A percentile compares a stretch with the other conserved stretches of the same genome.
Evolutionary conservation across 2,888 invertebrate species (phyloP).

Genomic region (Parelbella ahira): DNA sequence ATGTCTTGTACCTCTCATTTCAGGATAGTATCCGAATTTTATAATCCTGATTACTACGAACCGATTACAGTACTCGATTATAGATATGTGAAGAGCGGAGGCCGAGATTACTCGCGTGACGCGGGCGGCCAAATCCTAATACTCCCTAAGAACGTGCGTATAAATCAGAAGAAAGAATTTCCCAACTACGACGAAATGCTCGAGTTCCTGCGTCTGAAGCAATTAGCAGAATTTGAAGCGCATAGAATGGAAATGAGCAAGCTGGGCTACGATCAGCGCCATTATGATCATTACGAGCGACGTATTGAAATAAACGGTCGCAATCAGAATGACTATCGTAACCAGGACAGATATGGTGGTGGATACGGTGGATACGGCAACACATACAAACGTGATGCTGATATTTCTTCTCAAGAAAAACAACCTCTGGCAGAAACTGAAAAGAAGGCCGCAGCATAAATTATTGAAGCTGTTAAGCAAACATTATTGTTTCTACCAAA

Average conservation of each 20-base stretch:
- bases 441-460: no score
- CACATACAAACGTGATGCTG: slow-evolving; percentile 7
- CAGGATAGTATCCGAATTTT: slow-evolving; percentile 57
- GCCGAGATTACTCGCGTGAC: slow-evolving; percentile 59
- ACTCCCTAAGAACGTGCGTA: slow-evolving; percentile 47
- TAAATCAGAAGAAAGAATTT: slow-evolving; percentile 48
- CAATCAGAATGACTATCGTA: slow-evolving; percentile 1
- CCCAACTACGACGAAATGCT: slow-evolving; percentile 56
- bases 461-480: no score
- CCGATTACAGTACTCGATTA: slow-evolving; percentile 63
- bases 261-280: background rate
- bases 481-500: no score
- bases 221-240: slow-evolving; percentile 37
- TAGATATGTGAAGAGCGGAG: slow-evolving; percentile 62
- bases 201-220: slow-evolving; percentile 51
- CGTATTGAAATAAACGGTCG: slow-evolving; percentile 12
- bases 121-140: slow-evolving; percentile 64
- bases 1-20: slow-evolving; percentile 5
- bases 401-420: no score
- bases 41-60: slow-evolving; percentile 60
- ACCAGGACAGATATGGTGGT: no score
- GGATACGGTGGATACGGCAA: background rate
- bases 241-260: slow-evolving; percentile 6
- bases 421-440: no score
- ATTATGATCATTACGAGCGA: background rate